Evolutionary conservation across 2,797 vertebrate species (phyloP), one percentile per base, ranked within the genome.

Genomic region (Pangasius larnaudii): DNA sequence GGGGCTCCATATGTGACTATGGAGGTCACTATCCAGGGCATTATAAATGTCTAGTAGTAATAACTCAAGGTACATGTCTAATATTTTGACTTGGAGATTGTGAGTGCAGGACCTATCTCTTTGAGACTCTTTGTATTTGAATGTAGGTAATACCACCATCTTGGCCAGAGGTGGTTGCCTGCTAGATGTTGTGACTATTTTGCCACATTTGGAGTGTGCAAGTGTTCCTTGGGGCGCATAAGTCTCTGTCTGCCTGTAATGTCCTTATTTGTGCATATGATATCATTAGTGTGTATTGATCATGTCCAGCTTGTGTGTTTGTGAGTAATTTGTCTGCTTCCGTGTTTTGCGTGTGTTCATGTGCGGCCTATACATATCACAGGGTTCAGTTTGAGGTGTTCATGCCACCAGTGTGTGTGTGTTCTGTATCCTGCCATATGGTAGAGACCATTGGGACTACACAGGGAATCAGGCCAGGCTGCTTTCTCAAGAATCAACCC

Each of bases 361-460:
- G 59, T 80, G 39, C 19, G 22, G 87, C 61, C 22, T 80, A 67
- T 89, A 84, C 14, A 18, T 82, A 78, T 85, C 90, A 93, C 91
- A 87, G 92, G 88, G 91, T 91, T 91, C 94, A 91, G 75, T 84
- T 87, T 89, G 93, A 93, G 92, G 92, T 84, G 16, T 75, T 88
- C 88, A 87, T 87, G 71, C 92, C 91, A 91, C 71, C 82, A 87
- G 42, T 75, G 88, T 90, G 89, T 85, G 89, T 85, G 90, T 89
- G 89, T 86, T 88, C 89, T 86, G 79, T 91, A 88, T 90, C 61
- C 88, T 59, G 86, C 91, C 93, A 93, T 94, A 93, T 93, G 93
- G 91, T 90, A 79, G 85, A 90, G 90, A 90, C 91, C 85, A 83
- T 81, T 88, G 92, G 92, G 93, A 92, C 89, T 53, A 85, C 79